A percentile compares a stretch with the other conserved stretches of the same genome.
These are phyloP conservation scores for Danio rerio DNA, from an alignment of 2,113 vertebrate genomes.

Conservation along the genomic window GRCz12tu NC_133199.1:35287001-35287500, in stretches of 20 bases:
- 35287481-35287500: too few species aligned
- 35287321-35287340: neutral
- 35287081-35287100: neutral
- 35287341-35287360: neutral
- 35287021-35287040: neutral
- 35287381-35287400: too few species aligned
- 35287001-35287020: too few species aligned
- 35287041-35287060: neutral
- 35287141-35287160: constrained; percentile 28
- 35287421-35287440: neutral
- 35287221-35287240: neutral
- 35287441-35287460: neutral
- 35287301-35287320: constrained; percentile 7
- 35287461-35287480: too few species aligned
- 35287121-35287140: constrained; percentile 1
- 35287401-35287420: neutral
- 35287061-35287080: neutral
- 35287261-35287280: neutral
- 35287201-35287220: neutral
- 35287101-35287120: constrained; percentile 30
- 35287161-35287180: constrained; percentile 32
- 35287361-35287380: neutral
- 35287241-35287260: constrained; percentile 15
- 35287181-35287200: constrained; percentile 4
- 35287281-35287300: neutral